Percentiles rank a stretch among this genome's conserved stretches.
phyloP scores from a whole-genome alignment of 2,797 vertebrate genomes.

The Lycodopsis pacificus region DNA sequence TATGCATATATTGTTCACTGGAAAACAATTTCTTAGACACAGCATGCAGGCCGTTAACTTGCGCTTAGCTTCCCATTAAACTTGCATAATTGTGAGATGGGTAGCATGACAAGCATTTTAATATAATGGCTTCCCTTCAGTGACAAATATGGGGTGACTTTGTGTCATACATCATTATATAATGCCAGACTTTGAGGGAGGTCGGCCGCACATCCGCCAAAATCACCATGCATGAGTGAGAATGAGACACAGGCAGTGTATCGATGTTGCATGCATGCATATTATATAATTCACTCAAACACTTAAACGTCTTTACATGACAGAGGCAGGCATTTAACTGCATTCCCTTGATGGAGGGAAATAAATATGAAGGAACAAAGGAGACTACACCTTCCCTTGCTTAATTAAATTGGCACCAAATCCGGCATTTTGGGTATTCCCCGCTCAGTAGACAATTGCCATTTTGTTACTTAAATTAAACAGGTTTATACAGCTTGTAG shows the following conservation, averaged over 20 bases:
- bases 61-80: constrained; percentile 80
- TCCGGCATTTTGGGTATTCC: not conserved
- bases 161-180: constrained; percentile 71
- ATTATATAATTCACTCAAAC: constrained; percentile 38
- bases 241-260: constrained; percentile 24
- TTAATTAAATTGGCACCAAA: not conserved
- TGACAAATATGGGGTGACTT: constrained; percentile 77
- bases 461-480: constrained; percentile 3
- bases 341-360: not conserved
- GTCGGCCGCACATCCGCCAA: constrained; percentile 44
- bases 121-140: constrained; percentile 75
- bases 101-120: constrained; percentile 73
- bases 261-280: constrained; percentile 28
- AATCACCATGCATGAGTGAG: constrained; percentile 48
- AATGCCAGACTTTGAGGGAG: constrained; percentile 51
- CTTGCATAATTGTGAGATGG: constrained; percentile 77
- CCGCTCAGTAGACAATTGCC: not conserved
- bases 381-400: not conserved
- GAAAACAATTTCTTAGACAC: constrained; percentile 81
- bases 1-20: constrained; percentile 68
- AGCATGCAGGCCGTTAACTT: constrained; percentile 78
- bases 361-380: not conserved
- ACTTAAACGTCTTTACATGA: constrained; percentile 8
- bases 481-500: not conserved
- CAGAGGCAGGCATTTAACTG: not conserved